Base-by-base conservation (phyloP, 2,888 invertebrate species). In the Malacosoma neustria region DNA sequence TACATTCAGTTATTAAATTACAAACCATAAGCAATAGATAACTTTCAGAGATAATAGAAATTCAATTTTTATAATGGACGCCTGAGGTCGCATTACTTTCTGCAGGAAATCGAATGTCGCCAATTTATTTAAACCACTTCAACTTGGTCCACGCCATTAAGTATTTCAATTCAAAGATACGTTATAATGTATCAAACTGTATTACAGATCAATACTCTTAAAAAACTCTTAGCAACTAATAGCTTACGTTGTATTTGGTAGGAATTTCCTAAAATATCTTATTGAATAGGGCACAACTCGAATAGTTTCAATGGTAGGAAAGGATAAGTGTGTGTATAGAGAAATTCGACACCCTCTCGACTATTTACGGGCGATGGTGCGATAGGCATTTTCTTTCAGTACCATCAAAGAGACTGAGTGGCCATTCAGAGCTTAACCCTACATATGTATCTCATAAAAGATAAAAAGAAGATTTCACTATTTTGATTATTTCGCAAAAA, bases 361-460 rank as follows among this genome's bases (percentile, higher is more conserved):
- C 73, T 80, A 77, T 80, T 79, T 80, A 76, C 74, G 68, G 65
- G 68, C 74, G 77, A 79, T 76, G 72, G 77, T 65, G 72, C 80
- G 80, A 80, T 81, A 81, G 77, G 76, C 73, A 76, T 80, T 81
- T 77, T 75, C 74, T 77, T 80, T 81, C 81, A 80, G 79, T 76
- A 72, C 73, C 69, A 72, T 80, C 77, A 77, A 75, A 81, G 75
- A 71, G 72, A 75, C 79, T 76, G 73, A 68, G 70, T 76, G 70
- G 62, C 77, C 73, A 79, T 80, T 80, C 79, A 79, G 49, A 48
- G 57, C 63, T 66, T 56, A 60, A 54, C 61, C 62, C 67, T 61
- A 72, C 72, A 72, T 75, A 68, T 72, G 75, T 74, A 67, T 69
- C 70, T 63, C 63, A 69, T 74, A 74, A 70, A 72, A 61, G 64